Conservation (phyloP, 1,140 invertebrate genomes). For the Chionoecetes opilio region DNA sequence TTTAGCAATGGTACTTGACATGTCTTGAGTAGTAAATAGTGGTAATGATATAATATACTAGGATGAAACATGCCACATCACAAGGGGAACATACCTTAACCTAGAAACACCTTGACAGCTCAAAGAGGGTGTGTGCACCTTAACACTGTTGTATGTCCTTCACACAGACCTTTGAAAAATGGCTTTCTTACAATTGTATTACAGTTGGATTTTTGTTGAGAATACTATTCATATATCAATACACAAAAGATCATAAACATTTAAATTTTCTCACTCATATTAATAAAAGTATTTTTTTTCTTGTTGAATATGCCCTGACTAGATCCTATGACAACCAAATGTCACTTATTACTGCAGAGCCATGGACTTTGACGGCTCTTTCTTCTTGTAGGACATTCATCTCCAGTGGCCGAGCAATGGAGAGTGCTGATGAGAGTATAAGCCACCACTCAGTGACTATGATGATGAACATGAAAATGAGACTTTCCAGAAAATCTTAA, state of each 20-base stretch:
- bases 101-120: constrained; percentile 72
- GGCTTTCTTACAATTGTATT: constrained; percentile 57
- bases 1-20: constrained; percentile 69
- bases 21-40: constrained; percentile 71
- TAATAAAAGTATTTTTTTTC: constrained; percentile 63
- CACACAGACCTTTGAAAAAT: constrained; percentile 72
- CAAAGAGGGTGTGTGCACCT: constrained; percentile 78
- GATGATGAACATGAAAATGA: constrained; percentile 70
- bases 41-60: constrained; percentile 72
- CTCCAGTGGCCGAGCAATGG: constrained; percentile 49
- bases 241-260: constrained; percentile 66
- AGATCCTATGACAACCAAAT: constrained; percentile 78
- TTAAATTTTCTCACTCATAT: constrained; percentile 74
- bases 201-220: constrained; percentile 51
- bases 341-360: constrained; percentile 62
- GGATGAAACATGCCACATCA: constrained; percentile 77
- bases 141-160: constrained; percentile 72
- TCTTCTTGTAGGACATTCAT: constrained; percentile 49
- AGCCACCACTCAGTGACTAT: constrained; percentile 64
- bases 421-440: constrained; percentile 44
- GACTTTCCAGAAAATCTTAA: constrained; percentile 55
- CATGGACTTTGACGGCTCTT: constrained; percentile 39
- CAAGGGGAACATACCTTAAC: constrained; percentile 68
- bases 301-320: constrained; percentile 69
- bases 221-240: constrained; percentile 64